Evolutionary conservation across 2,888 invertebrate genomes (phyloP).

Genomic region (Lasiommata megera): DNA sequence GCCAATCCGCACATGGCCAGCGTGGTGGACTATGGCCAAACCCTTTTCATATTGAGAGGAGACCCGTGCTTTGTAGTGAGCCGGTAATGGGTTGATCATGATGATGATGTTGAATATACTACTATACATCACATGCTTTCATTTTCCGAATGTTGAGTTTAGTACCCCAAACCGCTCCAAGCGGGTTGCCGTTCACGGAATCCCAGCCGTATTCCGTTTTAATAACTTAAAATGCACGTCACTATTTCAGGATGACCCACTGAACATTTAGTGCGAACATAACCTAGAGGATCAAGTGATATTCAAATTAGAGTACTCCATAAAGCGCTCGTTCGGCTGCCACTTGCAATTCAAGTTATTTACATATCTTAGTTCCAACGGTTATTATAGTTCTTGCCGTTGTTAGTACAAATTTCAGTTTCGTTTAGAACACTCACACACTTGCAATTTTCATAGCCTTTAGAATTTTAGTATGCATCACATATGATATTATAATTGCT

Average conservation of each 20-base stretch:
- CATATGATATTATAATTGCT: no score
- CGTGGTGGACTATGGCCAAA: no score
- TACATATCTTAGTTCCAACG: constrained; percentile 44
- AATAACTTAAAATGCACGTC: background rate
- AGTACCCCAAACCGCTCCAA: no score
- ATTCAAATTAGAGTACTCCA: constrained; percentile 15
- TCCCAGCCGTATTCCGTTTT: background rate
- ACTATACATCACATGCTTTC: no score
- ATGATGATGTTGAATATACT: no score
- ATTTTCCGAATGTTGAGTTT: no score
- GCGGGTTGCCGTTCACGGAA: no score
- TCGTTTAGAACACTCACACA: background rate
- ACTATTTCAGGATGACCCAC: constrained; percentile 4
- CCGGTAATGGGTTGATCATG: no score
- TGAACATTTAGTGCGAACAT: constrained; percentile 4
- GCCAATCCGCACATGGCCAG: no score
- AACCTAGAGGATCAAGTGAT: constrained; percentile 11
- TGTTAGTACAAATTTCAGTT: constrained; percentile 46
- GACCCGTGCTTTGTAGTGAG: no score
- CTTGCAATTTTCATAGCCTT: background rate
- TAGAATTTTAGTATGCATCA: no score
- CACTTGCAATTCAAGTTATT: constrained; percentile 38
- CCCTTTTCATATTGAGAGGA: no score
- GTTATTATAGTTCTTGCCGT: constrained; percentile 52
- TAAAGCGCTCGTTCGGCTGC: constrained; percentile 18